Conservation (phyloP, 2,113 vertebrate species). For the Pseudorhombus dupliciocellatus region DNA sequence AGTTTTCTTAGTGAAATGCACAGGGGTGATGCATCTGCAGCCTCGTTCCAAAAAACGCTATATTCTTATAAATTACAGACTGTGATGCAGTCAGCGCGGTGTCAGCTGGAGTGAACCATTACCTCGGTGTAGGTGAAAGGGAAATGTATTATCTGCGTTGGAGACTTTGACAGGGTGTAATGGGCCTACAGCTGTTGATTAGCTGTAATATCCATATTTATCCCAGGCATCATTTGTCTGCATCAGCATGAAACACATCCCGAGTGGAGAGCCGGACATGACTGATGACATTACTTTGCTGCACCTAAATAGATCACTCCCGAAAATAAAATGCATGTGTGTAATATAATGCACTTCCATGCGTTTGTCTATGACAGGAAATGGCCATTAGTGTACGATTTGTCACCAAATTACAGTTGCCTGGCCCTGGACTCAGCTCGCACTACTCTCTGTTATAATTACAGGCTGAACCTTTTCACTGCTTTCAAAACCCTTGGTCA, state of each 20-base stretch:
- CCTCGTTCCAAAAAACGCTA: slow-evolving; percentile 6
- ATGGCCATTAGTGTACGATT: slow-evolving; percentile 33
- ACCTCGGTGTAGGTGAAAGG: slow-evolving; percentile 26
- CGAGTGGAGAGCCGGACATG: slow-evolving; percentile 14
- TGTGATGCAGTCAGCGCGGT: slow-evolving; percentile 31
- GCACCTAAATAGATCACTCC: slow-evolving; percentile 42
- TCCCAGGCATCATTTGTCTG: slow-evolving; percentile 55
- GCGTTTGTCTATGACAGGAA: slow-evolving; percentile 52
- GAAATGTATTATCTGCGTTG: slow-evolving; percentile 43
- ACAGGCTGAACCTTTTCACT: slow-evolving; percentile 4
- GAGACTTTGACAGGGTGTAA: slow-evolving; percentile 26
- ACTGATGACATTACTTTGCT: slow-evolving; percentile 46
- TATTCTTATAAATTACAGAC: slow-evolving; percentile 24
- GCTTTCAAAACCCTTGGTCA: slow-evolving; percentile 6
- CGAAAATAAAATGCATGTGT: slow-evolving; percentile 53
- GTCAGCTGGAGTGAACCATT: slow-evolving; percentile 38
- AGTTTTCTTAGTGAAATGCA: slow-evolving; percentile 2
- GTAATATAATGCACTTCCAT: slow-evolving; percentile 40
- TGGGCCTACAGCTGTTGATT: slow-evolving; percentile 60
- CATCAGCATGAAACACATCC: slow-evolving; percentile 53
- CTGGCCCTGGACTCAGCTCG: slow-evolving; percentile 1
- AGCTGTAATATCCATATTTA: slow-evolving; percentile 63
- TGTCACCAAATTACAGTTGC: slow-evolving; percentile 40
- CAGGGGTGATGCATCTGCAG: slow-evolving; percentile 30
- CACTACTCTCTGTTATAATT: slow-evolving; percentile 24